A percentile compares a stretch with the other conserved stretches of the same genome.
These are phyloP conservation scores for Sphenopsis melanotis DNA, from an alignment of 2,797 vertebrate genomes.

Conservation along the genomic window DNA sequence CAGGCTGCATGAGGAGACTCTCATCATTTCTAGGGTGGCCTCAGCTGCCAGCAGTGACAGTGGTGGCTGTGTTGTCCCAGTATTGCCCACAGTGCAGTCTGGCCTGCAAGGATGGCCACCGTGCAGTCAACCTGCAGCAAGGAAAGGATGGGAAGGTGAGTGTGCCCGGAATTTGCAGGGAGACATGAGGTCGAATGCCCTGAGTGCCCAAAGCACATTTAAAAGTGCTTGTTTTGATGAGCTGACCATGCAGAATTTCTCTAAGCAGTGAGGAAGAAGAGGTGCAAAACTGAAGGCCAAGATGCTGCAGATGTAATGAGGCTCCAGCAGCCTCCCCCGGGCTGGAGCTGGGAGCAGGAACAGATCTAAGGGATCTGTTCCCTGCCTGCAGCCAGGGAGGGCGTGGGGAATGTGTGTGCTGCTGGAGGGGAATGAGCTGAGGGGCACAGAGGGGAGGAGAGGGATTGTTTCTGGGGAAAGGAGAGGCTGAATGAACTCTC, in stretches of 20 bases:
- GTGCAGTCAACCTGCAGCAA: neutral
- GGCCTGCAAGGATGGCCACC: rapidly evolving
- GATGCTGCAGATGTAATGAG: neutral
- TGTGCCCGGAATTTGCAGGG: neutral
- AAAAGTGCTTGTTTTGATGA: neutral
- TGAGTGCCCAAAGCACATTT: neutral
- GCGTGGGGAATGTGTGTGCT: neutral
- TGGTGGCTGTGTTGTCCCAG: neutral
- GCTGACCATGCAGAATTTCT: neutral
- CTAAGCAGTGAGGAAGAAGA: neutral
- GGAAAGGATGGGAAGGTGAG: neutral
- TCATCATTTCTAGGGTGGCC: neutral
- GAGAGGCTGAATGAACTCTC: neutral
- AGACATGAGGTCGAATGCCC: neutral
- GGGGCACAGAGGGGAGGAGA: neutral
- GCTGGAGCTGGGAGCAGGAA: neutral
- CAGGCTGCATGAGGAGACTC: neutral
- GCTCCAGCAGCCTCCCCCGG: neutral
- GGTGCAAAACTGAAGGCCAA: neutral
- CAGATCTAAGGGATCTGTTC: neutral
- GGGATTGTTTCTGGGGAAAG: neutral
- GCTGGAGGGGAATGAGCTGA: neutral
- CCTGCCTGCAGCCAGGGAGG: neutral
- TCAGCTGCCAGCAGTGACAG: neutral
- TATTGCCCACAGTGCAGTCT: neutral